phyloP scores from a whole-genome alignment of 1,140 invertebrate species.

The Belonocnema kinseyi region DNA sequence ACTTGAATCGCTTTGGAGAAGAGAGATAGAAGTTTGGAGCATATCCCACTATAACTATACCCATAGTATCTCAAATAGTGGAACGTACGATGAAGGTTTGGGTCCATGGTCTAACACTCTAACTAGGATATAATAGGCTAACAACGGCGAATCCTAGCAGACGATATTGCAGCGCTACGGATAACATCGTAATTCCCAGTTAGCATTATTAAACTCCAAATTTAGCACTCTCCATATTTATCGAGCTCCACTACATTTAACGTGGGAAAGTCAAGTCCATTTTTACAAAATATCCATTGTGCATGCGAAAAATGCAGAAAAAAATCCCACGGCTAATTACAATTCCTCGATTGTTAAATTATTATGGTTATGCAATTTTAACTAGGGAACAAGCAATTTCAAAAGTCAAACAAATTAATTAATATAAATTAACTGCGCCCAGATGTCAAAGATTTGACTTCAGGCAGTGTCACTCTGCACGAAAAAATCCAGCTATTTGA shows the following conservation, averaged over 20 bases:
- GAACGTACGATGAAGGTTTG: slow-evolving; percentile 18
- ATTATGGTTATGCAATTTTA: too few species aligned
- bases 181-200: slow-evolving; percentile 24
- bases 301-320: too few species aligned
- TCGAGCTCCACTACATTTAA: neutral
- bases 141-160: slow-evolving; percentile 17
- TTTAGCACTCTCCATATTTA: neutral
- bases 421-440: too few species aligned
- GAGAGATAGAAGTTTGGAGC: slow-evolving; percentile 5
- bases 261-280: neutral
- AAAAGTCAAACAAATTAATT: too few species aligned
- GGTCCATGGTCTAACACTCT: neutral
- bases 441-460: too few species aligned
- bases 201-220: slow-evolving; percentile 29
- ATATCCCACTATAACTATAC: neutral
- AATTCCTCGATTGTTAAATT: too few species aligned
- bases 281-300: neutral
- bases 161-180: slow-evolving; percentile 18
- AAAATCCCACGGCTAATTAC: too few species aligned
- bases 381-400: too few species aligned
- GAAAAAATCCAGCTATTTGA: too few species aligned
- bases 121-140: slow-evolving; percentile 28
- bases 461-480: too few species aligned
- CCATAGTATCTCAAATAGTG: slow-evolving; percentile 1
- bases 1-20: neutral